Conservation (phyloP, 2,113 vertebrate genomes). For the Ancistrus triradiatus region DNA sequence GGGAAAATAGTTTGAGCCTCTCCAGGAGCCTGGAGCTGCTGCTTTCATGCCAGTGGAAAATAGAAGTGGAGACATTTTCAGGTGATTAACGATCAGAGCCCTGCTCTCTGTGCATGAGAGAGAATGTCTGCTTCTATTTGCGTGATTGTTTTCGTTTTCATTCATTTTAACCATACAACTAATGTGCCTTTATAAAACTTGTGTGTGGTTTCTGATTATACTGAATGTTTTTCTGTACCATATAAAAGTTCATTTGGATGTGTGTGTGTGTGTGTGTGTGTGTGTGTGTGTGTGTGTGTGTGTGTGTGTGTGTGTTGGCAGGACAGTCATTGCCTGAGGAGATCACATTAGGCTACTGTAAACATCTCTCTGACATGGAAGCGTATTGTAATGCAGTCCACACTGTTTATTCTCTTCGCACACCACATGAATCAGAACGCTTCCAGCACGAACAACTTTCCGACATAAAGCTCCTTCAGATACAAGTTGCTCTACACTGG, state of each 20-base stretch:
- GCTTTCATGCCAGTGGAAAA: slow-evolving; percentile 42
- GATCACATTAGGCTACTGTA: slow-evolving; percentile 39
- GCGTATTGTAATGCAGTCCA: slow-evolving; percentile 38
- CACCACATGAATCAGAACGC: slow-evolving; percentile 38
- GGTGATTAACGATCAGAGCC: slow-evolving; percentile 41
- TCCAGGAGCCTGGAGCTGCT: slow-evolving; percentile 43
- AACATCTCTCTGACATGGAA: slow-evolving; percentile 42
- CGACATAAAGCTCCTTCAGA: slow-evolving; percentile 16
- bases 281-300: too few species aligned
- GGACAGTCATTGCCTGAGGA: slow-evolving; percentile 37
- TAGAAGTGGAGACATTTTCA: slow-evolving; percentile 40
- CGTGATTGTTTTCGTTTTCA: not conserved
- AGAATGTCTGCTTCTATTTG: not conserved
- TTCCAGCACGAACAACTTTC: slow-evolving; percentile 26
- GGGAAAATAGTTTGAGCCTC: slow-evolving; percentile 48
- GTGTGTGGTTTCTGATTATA: not conserved
- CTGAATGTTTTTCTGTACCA: not conserved
- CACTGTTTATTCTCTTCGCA: slow-evolving; percentile 38
- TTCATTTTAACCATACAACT: not conserved
- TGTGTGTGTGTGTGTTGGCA: slow-evolving; percentile 34
- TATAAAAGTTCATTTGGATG: not conserved
- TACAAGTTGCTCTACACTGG: slow-evolving; percentile 6
- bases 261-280: slow-evolving; percentile 21
- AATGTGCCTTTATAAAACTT: not conserved
- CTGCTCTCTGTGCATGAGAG: slow-evolving; percentile 2